Base-by-base conservation (phyloP, 2,888 invertebrate genomes). In the Nemotelus nigrinus region DNA sequence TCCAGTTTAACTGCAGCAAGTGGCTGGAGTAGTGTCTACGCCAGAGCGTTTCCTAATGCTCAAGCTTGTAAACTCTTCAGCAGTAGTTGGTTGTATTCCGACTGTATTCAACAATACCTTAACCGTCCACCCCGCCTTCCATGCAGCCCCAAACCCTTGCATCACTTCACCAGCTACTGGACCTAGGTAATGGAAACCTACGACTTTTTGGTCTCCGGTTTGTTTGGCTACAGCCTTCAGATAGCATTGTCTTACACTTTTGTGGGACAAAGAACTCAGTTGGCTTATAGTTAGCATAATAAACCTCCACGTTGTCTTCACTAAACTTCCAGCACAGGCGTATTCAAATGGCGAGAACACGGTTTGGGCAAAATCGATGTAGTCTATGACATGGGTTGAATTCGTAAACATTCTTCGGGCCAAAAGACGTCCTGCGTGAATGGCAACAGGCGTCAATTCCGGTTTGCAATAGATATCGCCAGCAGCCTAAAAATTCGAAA, bases 331-430 rank as follows among this genome's bases (percentile, higher is more conserved):
- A 10, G 97, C 96, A 84, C 93, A 93, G n/a, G 96, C 96, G 86
- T 99, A 99, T 88, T 99, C 99, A 45, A 98, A 86, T 50, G 99
- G 98, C 60, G 97, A 96, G 88, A 99, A 99, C 1, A 99, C 92
- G 0, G 98, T 98, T 39, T 98, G 99, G 55, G 98, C 95, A 2
- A 99, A 92, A 88, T 94, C 94, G 0, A 89, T 88, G 83, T 96
- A 96, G 87, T 96, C 94, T 94, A 96, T 96, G 50, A 88, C 87
- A 79, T 90, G 90, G 0, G 84, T 83, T 8, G 88, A 87, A 77
- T 88, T 89, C 2, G 86, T 91, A 85, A 92, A 94, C 68, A 96
- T 85, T 68, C 96, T 89, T 74, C 93, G 89, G 10, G 97, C 94
- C 74, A 98, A 89, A 82, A 97, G 88, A 80, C 93, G 91, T 55